Evolutionary conservation across 1,140 invertebrate genomes (phyloP).

Genomic region (Vanessa atalanta): DNA sequence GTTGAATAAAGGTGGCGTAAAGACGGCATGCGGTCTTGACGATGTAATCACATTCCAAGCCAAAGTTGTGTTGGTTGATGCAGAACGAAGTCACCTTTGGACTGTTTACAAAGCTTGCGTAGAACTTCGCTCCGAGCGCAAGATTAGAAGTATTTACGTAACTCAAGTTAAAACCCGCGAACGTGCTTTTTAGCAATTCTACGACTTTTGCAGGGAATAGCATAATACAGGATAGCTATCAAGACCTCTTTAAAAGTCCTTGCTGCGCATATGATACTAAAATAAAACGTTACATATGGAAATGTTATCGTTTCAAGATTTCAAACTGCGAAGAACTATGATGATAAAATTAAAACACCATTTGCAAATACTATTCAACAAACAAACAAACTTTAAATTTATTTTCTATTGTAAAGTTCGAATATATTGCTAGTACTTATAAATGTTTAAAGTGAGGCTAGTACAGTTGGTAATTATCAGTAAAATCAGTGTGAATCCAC

Average conservation of each 20-base stretch:
- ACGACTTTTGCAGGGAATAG: constrained; percentile 47
- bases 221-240: constrained; percentile 56
- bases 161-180: constrained; percentile 54
- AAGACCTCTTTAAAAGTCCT: constrained; percentile 34
- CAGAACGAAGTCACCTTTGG: constrained; percentile 54
- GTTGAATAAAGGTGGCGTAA: constrained; percentile 65
- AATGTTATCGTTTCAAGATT: constrained; percentile 1
- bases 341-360: neutral
- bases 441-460: neutral
- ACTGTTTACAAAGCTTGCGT: constrained; percentile 65
- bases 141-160: constrained; percentile 74
- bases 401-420: too few species aligned
- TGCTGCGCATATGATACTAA: constrained; percentile 33
- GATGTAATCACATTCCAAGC: constrained; percentile 62
- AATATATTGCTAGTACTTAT: neutral
- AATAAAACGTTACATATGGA: constrained; percentile 31
- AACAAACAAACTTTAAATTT: too few species aligned
- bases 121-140: constrained; percentile 54
- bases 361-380: neutral
- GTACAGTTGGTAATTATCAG: neutral
- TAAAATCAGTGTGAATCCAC: constrained; percentile 34
- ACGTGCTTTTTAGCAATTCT: constrained; percentile 74
- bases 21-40: constrained; percentile 50
- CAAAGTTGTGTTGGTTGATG: constrained; percentile 55
- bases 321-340: neutral